phyloP scores from a whole-genome alignment of 2,797 vertebrate genomes.

The Vultur gryphus region DNA sequence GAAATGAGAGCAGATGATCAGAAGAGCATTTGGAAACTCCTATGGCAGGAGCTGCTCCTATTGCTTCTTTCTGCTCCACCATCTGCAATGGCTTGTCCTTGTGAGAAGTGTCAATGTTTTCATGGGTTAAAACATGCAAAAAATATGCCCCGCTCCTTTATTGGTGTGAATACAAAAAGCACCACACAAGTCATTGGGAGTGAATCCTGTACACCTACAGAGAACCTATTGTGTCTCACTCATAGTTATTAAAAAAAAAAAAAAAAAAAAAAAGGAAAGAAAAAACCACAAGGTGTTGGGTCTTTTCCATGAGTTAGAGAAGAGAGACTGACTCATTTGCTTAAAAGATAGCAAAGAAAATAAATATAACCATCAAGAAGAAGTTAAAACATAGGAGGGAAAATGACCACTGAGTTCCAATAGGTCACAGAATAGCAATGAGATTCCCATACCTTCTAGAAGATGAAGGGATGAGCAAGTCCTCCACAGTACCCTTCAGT shows the following conservation, averaged over 20 bases:
- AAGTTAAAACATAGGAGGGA: background rate
- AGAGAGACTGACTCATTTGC: background rate
- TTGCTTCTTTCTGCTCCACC: background rate
- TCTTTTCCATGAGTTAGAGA: background rate
- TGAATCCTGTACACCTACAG: background rate
- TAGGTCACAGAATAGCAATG: background rate
- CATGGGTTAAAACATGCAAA: background rate
- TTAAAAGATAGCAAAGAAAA: background rate
- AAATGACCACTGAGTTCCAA: background rate
- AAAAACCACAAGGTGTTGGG: accelerated
- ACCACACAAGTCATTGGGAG: background rate
- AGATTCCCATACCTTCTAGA: background rate
- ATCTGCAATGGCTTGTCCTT: background rate
- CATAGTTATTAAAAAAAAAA: background rate
- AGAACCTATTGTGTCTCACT: background rate
- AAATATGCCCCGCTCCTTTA: background rate
- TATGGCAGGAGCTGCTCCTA: background rate
- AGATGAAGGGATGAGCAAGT: background rate
- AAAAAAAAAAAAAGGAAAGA: no score
- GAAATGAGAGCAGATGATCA: background rate
- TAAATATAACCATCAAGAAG: background rate
- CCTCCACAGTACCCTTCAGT: background rate
- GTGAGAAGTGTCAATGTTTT: background rate
- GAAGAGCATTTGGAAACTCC: background rate
- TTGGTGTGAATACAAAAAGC: background rate